Evolutionary conservation across 2,888 invertebrate genomes (phyloP).

Genomic region (Pyrgus malvae): DNA sequence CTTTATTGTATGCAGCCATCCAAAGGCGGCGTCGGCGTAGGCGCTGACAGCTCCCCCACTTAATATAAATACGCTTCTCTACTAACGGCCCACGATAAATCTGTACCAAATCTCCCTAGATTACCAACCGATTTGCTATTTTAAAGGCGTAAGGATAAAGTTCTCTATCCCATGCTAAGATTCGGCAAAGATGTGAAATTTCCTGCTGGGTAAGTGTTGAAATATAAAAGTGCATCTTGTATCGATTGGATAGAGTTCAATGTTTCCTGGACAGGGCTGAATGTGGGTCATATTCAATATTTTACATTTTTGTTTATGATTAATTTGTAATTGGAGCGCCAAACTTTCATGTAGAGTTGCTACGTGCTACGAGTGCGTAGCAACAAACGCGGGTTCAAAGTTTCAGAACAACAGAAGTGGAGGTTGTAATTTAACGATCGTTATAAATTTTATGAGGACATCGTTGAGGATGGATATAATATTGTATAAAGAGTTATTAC

Average conservation of each 20-base stretch:
- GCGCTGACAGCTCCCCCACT: constrained; percentile 78
- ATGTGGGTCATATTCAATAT: constrained; percentile 50
- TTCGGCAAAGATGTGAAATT: constrained; percentile 31
- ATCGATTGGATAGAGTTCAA: constrained; percentile 44
- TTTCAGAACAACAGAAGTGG: constrained; percentile 20
- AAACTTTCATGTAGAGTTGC: constrained; percentile 42
- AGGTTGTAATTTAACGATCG: constrained; percentile 35
- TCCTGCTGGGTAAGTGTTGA: constrained; percentile 38
- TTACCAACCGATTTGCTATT: constrained; percentile 60
- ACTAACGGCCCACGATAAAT: constrained; percentile 73
- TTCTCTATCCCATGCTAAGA: constrained; percentile 50
- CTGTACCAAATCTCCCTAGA: constrained; percentile 54
- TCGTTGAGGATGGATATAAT: neutral
- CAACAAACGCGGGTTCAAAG: constrained; percentile 38
- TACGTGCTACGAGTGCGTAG: constrained; percentile 27
- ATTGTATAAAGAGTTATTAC: no score
- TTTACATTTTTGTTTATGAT: constrained; percentile 46
- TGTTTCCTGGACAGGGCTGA: constrained; percentile 36
- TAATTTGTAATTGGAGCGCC: constrained; percentile 43
- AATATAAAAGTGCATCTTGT: constrained; percentile 42
- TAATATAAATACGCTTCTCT: constrained; percentile 77
- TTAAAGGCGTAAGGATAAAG: constrained; percentile 64
- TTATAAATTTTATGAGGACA: constrained; percentile 26
- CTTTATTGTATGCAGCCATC: constrained; percentile 70
- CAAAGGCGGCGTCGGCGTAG: constrained; percentile 69